Evolutionary conservation across 2,888 invertebrate genomes (phyloP).

Genomic region (Apamea epomidion): DNA sequence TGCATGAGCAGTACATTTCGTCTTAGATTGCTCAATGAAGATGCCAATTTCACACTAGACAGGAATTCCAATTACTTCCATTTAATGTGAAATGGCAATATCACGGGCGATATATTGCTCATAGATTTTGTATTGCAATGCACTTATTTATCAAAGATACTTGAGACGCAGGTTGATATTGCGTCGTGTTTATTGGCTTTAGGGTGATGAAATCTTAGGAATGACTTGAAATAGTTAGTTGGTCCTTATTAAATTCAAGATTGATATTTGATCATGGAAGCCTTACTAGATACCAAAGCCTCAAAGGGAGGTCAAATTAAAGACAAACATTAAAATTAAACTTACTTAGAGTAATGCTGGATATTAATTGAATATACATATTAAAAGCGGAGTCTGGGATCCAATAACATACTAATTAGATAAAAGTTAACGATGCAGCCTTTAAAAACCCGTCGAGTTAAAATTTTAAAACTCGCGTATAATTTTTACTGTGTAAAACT

Average conservation of each 20-base stretch:
- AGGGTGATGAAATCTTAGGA: slow-evolving; percentile 10
- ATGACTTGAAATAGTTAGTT: background rate
- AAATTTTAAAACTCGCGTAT: background rate
- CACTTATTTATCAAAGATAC: slow-evolving; percentile 61
- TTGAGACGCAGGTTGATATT: slow-evolving; percentile 38
- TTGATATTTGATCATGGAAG: background rate
- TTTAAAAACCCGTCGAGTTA: background rate
- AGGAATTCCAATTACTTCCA: slow-evolving; percentile 81
- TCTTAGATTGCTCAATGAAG: slow-evolving; percentile 72
- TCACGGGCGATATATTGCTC: slow-evolving; percentile 51
- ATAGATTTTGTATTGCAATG: slow-evolving; percentile 52
- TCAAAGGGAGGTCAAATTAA: background rate
- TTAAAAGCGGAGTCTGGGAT: background rate
- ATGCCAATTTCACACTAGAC: slow-evolving; percentile 81
- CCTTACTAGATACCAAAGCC: background rate
- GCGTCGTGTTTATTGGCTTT: slow-evolving; percentile 36
- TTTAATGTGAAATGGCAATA: slow-evolving; percentile 75
- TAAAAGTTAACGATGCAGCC: slow-evolving; percentile 18
- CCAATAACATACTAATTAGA: slow-evolving; percentile 7
- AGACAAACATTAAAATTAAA: background rate
- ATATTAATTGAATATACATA: background rate
- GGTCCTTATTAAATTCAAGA: background rate
- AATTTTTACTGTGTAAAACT: slow-evolving; percentile 23
- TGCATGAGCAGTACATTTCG: slow-evolving; percentile 73
- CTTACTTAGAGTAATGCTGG: background rate